These are phyloP conservation scores for Dendrocincla fuliginosa DNA, from an alignment of 2,797 vertebrate species.

Conservation along the genomic window DNA sequence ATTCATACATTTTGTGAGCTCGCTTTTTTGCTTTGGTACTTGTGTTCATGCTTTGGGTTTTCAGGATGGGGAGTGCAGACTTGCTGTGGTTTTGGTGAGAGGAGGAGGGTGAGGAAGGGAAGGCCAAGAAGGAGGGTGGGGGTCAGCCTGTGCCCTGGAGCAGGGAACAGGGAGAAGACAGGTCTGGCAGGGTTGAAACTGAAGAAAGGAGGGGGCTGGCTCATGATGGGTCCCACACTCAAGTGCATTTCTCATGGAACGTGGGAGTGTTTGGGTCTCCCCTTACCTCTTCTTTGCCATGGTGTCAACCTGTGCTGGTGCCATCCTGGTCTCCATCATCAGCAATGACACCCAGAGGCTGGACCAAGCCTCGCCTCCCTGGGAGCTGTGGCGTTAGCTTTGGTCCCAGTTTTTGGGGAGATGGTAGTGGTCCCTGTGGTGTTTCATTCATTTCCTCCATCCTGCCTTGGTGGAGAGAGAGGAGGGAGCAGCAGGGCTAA, in stretches of 20 bases:
- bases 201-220: not conserved
- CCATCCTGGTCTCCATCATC: not conserved
- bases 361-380: not conserved
- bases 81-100: not conserved
- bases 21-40: not conserved
- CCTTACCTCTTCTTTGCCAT: not conserved
- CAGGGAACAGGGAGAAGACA: not conserved
- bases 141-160: not conserved
- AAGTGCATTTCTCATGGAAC: not conserved
- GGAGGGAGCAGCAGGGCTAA: not conserved
- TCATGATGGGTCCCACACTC: not conserved
- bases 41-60: not conserved
- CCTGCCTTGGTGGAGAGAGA: not conserved
- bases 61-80: not conserved
- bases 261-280: not conserved
- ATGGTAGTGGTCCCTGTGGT: fast-evolving
- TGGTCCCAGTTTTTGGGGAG: not conserved
- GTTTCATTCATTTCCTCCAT: not conserved
- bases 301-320: not conserved
- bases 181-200: not conserved
- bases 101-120: not conserved
- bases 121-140: not conserved
- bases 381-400: not conserved
- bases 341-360: not conserved
- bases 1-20: not conserved